These are phyloP conservation scores for Erannis defoliaria DNA, from an alignment of 2,888 invertebrate genomes.

Conservation along the genomic window DNA sequence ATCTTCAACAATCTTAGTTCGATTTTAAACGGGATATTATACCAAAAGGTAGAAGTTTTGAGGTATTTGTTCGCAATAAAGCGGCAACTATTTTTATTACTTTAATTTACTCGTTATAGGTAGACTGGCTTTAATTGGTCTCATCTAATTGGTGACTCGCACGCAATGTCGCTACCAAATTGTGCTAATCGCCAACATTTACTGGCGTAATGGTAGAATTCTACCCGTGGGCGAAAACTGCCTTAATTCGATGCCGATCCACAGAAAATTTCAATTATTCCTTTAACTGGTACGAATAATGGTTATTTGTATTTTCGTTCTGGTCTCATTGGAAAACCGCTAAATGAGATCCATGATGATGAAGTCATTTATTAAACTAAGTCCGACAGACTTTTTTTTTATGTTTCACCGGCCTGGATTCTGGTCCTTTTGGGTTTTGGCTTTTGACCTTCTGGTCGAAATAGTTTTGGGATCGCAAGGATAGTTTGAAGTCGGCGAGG, in stretches of 20 bases:
- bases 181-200: conserved; percentile 71
- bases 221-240: conserved; percentile 70
- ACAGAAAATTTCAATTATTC: conserved; percentile 53
- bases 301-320: background rate
- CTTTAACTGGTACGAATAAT: conserved; percentile 22
- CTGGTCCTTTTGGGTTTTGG: no score
- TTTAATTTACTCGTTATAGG: conserved; percentile 58
- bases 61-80: conserved; percentile 32
- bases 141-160: conserved; percentile 65
- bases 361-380: conserved; percentile 26
- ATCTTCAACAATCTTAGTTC: no score
- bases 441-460: no score
- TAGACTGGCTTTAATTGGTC: conserved; percentile 66
- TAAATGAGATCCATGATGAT: conserved; percentile 33
- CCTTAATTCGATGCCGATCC: conserved; percentile 69
- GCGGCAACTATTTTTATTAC: conserved; percentile 43
- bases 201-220: conserved; percentile 66
- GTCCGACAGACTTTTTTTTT: no score
- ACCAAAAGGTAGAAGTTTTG: background rate
- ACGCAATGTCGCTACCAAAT: conserved; percentile 75
- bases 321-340: conserved; percentile 17
- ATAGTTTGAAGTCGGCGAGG: no score
- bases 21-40: background rate
- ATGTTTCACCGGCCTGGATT: no score
- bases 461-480: no score